Evolutionary conservation across 2,888 invertebrate genomes (phyloP).

Genomic region (Parthenolecanium corni): DNA sequence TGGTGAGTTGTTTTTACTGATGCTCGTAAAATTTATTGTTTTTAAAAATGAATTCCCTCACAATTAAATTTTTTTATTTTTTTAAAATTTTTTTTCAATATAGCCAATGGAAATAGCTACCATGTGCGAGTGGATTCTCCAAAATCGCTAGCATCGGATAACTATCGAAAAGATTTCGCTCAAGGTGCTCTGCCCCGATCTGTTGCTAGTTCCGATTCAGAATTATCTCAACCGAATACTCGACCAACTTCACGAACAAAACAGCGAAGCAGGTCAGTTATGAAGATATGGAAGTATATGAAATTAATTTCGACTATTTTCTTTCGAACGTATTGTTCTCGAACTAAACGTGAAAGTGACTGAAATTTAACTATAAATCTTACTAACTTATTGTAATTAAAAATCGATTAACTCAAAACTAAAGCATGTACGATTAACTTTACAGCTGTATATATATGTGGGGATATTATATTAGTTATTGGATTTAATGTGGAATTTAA

Average conservation of each 20-base stretch:
- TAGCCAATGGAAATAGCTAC: slow-evolving; percentile 13
- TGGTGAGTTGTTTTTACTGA: background rate
- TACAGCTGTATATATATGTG: too few relatives aligned
- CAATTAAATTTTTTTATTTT: too few relatives aligned
- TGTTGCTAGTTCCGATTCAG: slow-evolving; percentile 46
- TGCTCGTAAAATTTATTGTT: background rate
- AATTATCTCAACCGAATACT: slow-evolving; percentile 42
- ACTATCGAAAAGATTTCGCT: slow-evolving; percentile 62
- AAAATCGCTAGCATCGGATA: slow-evolving; percentile 43
- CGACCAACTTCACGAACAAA: slow-evolving; percentile 38
- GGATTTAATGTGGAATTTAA: too few relatives aligned
- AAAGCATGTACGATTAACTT: background rate
- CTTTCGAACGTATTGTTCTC: too few relatives aligned
- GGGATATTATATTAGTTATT: too few relatives aligned
- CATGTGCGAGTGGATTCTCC: slow-evolving; percentile 29
- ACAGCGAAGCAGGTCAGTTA: slow-evolving; percentile 33
- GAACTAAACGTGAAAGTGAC: too few relatives aligned
- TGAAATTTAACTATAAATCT: background rate
- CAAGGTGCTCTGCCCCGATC: slow-evolving; percentile 46
- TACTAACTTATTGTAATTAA: background rate
- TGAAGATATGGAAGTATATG: background rate
- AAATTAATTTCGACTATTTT: background rate
- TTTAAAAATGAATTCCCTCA: too few relatives aligned
- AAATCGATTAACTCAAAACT: slow-evolving; percentile 5
- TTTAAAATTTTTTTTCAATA: too few relatives aligned